phyloP scores from a whole-genome alignment of 2,113 vertebrate genomes.

The Esox niger region DNA sequence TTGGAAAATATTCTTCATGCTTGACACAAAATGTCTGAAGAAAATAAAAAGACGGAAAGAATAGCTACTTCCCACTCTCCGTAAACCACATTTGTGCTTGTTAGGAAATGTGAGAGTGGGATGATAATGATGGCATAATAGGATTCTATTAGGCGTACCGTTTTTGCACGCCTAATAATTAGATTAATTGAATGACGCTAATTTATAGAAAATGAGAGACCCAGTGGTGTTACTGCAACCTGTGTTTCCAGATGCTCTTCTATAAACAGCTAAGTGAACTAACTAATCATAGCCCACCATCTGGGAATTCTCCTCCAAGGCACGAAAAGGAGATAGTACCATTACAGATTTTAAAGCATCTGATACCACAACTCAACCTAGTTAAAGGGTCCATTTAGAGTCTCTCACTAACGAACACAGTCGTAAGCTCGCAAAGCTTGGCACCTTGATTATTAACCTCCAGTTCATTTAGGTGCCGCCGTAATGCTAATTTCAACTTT shows the following conservation, averaged over 20 bases:
- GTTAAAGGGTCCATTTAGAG: constrained; percentile 55
- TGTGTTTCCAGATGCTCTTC: constrained; percentile 74
- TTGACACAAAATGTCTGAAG: too few relatives aligned
- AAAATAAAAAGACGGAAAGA: neutral
- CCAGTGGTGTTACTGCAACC: constrained; percentile 70
- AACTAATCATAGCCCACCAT: constrained; percentile 70
- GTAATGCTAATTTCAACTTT: constrained; percentile 76
- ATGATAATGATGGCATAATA: constrained; percentile 68
- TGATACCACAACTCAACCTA: constrained; percentile 57
- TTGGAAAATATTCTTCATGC: too few relatives aligned
- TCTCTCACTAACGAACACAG: constrained; percentile 52
- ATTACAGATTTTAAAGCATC: constrained; percentile 62
- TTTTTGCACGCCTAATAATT: constrained; percentile 74
- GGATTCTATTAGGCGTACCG: constrained; percentile 68
- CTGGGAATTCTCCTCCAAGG: constrained; percentile 70
- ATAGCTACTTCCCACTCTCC: neutral
- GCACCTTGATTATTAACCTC: constrained; percentile 74
- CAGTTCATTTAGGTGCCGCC: constrained; percentile 65
- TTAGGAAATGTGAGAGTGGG: constrained; percentile 54
- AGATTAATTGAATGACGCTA: constrained; percentile 76
- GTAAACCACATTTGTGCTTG: constrained; percentile 10
- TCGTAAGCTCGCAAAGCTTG: constrained; percentile 53
- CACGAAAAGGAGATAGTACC: constrained; percentile 55
- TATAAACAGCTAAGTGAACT: constrained; percentile 71
- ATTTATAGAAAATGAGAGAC: constrained; percentile 70